Evolutionary conservation across 2,888 invertebrate species (phyloP).

Genomic region (Lasiommata megera): DNA sequence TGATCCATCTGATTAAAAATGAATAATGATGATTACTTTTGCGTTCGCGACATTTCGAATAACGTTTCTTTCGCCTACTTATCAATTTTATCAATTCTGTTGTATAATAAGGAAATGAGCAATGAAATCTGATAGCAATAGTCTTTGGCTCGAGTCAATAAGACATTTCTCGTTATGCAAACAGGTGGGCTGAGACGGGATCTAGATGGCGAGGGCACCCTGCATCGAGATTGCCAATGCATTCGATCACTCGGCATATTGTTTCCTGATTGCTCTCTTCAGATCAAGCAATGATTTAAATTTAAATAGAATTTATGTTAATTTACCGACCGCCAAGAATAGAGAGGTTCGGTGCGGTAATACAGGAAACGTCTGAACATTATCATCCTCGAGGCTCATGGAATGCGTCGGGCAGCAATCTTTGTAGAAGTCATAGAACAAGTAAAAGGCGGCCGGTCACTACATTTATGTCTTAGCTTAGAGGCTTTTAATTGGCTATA

Average conservation of each 20-base stretch:
- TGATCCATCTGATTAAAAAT: too few relatives aligned
- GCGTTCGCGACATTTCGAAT: too few relatives aligned
- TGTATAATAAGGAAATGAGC: conserved; percentile 30
- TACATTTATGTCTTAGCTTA: conserved; percentile 46
- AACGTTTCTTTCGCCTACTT: background rate
- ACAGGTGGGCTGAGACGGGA: conserved; percentile 30
- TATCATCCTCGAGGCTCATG: conserved; percentile 68
- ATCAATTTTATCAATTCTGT: background rate
- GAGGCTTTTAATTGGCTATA: conserved; percentile 64
- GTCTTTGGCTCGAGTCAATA: conserved; percentile 29
- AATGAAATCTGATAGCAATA: conserved; percentile 30
- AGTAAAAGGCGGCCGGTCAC: conserved; percentile 68
- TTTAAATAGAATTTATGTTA: conserved; percentile 68
- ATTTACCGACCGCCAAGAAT: conserved; percentile 63
- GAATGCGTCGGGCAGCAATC: conserved; percentile 70
- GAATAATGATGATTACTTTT: too few relatives aligned
- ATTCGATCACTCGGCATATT: conserved; percentile 44
- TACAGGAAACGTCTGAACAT: conserved; percentile 73
- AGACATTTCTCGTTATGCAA: conserved; percentile 34
- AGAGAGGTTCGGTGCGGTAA: conserved; percentile 52
- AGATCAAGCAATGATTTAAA: conserved; percentile 50
- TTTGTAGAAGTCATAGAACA: conserved; percentile 64
- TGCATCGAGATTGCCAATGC: conserved; percentile 34
- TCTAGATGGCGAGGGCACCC: conserved; percentile 26
- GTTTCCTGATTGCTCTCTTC: conserved; percentile 49